A percentile compares a stretch with the other conserved stretches of the same genome.
These are phyloP conservation scores for Aix galericulata DNA, from an alignment of 2,113 vertebrate species.

Conservation along the genomic window DNA sequence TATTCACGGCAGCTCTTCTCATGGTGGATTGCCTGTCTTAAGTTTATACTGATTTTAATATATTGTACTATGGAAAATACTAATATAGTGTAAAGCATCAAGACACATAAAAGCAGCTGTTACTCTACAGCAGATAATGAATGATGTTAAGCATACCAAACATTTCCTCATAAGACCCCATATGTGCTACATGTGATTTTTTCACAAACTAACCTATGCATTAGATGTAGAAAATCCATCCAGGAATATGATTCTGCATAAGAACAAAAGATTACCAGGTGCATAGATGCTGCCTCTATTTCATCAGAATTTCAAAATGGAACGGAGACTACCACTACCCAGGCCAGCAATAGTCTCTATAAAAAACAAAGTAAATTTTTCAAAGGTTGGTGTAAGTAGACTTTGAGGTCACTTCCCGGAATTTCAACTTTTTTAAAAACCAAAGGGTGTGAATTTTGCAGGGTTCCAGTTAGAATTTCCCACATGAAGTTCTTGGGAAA, in stretches of 20 bases:
- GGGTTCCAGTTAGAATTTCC: neutral
- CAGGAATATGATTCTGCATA: neutral
- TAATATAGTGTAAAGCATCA: neutral
- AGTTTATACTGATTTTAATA: neutral
- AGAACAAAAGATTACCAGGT: neutral
- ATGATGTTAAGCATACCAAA: neutral
- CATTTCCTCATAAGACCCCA: neutral
- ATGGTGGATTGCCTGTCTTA: neutral
- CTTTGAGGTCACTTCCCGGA: neutral
- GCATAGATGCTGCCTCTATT: neutral
- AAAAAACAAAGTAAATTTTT: neutral
- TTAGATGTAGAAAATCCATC: neutral
- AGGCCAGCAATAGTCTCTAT: neutral
- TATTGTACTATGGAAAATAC: neutral
- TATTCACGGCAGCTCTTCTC: neutral
- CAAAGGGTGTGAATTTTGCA: fast-evolving
- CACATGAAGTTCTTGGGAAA: neutral
- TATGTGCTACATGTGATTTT: neutral
- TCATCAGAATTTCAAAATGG: neutral
- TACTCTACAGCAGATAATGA: neutral
- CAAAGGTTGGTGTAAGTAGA: neutral
- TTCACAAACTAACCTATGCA: neutral
- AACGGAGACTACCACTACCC: neutral
- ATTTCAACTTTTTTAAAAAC: neutral
- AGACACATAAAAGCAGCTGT: neutral